Evolutionary conservation across 2,888 invertebrate species (phyloP), one percentile per base, ranked within the genome.

Genomic region (Epinotia demarniana): DNA sequence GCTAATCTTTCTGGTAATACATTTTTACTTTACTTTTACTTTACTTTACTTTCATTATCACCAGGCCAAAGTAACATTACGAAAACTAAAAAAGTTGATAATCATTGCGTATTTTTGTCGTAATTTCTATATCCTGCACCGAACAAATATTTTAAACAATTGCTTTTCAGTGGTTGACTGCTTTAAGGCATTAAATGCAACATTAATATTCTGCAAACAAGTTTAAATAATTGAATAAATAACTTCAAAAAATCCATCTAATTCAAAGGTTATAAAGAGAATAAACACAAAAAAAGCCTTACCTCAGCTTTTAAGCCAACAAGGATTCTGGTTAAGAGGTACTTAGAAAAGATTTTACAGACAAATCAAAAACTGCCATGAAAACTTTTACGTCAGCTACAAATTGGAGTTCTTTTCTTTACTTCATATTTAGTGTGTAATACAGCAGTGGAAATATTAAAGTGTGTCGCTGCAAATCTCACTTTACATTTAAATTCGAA

Each of bases 351-450:
- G 81, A 82, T 83, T 87, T 86, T 87, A 88, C 81, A 79, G 80
- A 83, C 58, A 81, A 82, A 86, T 85, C 85, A 87, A 87, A 87
- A 88, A 87, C 82, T 85, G 83, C 78, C 82, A 83, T 87, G 87
- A 87, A 88, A 89, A 87, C 85, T 89, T 85, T 80, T 80, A 82
- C 85, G 85, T 86, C 82, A 81, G 85, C 86, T 81, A 87, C 87
- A 89, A 89, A 89, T 86, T 86, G 80, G 84, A 84, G 83, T 82
- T 81, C 82, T 85, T 84, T 84, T 85, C 85, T 83, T 86, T 84
- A 23, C 13, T 61, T 60, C 55, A 66, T 73, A n/a, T n/a, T n/a
- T n/a, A 43, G 23, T 83, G 84, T 84, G 83, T 82, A 77, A 85
- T 83, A 80, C 82, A 82, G 82, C 81, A 84, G 83, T 82, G 83